phyloP scores from a whole-genome alignment of 2,888 invertebrate species.

The Sinohyriopsis cumingii region DNA sequence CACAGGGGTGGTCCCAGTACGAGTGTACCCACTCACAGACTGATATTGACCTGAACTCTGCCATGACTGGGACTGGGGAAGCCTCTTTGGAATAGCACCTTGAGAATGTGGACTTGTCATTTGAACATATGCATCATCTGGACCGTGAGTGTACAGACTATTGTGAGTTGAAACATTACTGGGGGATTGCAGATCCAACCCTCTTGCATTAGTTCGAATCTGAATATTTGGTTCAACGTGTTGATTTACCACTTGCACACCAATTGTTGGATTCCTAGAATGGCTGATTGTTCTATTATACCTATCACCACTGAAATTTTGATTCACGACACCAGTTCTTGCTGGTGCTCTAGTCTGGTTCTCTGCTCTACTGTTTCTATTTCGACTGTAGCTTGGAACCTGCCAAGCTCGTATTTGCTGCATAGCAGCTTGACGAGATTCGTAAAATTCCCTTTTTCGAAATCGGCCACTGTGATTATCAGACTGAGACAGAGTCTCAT shows the following conservation, averaged over 20 bases:
- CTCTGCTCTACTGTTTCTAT: conserved; percentile 21
- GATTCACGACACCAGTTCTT: conserved; percentile 1
- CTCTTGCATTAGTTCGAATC: conserved; percentile 2
- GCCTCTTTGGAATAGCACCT: conserved; percentile 43
- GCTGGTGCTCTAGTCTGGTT: background rate
- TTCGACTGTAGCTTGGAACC: conserved; percentile 47
- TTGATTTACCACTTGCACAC: background rate
- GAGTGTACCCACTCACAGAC: conserved; percentile 7
- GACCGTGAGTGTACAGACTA: conserved; percentile 16
- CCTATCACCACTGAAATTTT: conserved; percentile 3
- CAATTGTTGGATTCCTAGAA: background rate
- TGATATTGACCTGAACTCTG: conserved; percentile 24
- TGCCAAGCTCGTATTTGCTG: conserved; percentile 65
- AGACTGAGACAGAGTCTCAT: conserved; percentile 69
- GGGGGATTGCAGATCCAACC: conserved; percentile 14
- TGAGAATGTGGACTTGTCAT: conserved; percentile 29
- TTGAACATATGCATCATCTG: conserved; percentile 31
- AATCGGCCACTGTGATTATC: conserved; percentile 82
- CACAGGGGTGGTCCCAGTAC: conserved; percentile 17
- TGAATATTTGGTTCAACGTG: conserved; percentile 2
- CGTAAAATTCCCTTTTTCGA: conserved; percentile 61
- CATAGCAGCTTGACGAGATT: conserved; percentile 62
- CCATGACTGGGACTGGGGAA: conserved; percentile 43
- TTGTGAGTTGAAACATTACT: conserved; percentile 13
- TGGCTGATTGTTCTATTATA: conserved; percentile 19